A percentile compares a stretch with the other conserved stretches of the same genome.
Conservation (phyloP, 92 coral and sea anemone genomes). For the Palythoa grandiflora region DNA sequence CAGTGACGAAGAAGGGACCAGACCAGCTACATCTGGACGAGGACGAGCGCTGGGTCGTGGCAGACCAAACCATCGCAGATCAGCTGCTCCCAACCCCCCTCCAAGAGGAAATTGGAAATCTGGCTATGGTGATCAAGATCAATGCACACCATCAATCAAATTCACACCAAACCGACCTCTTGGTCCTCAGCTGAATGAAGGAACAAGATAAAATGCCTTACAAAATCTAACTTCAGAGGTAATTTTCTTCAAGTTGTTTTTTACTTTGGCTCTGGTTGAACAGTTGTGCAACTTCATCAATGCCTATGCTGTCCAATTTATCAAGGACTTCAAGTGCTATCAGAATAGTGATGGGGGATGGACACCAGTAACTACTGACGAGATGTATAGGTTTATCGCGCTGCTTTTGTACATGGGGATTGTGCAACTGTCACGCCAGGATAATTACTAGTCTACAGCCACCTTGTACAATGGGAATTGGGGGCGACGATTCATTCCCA, state of each 20-base stretch:
- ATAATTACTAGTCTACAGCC: background rate
- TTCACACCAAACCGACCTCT: constrained; percentile 30
- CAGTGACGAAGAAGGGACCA: too few relatives aligned
- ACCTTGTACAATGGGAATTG: background rate
- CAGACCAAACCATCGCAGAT: too few relatives aligned
- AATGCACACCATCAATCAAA: constrained; percentile 12
- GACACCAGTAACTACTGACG: constrained; percentile 5
- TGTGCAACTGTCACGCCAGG: background rate
- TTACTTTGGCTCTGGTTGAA: constrained; percentile 22
- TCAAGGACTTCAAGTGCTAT: constrained; percentile 18
- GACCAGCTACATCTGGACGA: too few relatives aligned
- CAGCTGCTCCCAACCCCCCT: too few relatives aligned
- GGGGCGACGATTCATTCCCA: background rate
- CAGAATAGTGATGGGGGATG: constrained; percentile 38
- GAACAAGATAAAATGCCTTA: constrained; percentile 23
- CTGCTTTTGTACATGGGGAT: constrained; percentile 19
- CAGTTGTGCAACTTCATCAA: constrained; percentile 32
- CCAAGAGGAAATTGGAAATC: background rate
- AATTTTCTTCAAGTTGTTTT: constrained; percentile 35
- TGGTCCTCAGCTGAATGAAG: constrained; percentile 43
- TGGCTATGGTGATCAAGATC: constrained; percentile 33
- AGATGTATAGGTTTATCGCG: constrained; percentile 34
- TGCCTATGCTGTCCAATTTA: constrained; percentile 37
- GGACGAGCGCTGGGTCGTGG: too few relatives aligned
- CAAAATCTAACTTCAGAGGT: constrained; percentile 30